Conservation (phyloP, 2,113 vertebrate species). For the Callopanchax toddi region DNA sequence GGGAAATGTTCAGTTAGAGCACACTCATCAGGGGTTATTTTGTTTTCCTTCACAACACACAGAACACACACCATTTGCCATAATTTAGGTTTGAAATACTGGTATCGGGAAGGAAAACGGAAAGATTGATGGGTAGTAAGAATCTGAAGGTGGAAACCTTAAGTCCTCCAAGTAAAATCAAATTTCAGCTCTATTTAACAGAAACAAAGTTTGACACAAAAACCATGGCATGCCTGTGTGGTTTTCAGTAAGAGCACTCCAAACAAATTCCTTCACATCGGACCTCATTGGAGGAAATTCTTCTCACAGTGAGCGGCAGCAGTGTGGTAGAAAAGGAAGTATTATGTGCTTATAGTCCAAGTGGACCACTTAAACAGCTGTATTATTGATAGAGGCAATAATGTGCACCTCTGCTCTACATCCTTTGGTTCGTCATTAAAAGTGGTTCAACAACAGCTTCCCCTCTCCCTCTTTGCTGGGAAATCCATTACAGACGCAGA, state of each 20-base stretch:
- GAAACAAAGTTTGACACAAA: slow-evolving; percentile 69
- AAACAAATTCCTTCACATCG: slow-evolving; percentile 66
- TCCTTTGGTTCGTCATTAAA: slow-evolving; percentile 74
- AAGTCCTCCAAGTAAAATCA: slow-evolving; percentile 73
- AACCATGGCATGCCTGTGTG: slow-evolving; percentile 62
- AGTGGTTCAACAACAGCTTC: slow-evolving; percentile 67
- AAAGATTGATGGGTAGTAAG: slow-evolving; percentile 67
- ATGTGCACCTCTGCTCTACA: slow-evolving; percentile 66
- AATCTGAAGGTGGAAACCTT: slow-evolving; percentile 63
- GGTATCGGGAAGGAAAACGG: slow-evolving; percentile 59
- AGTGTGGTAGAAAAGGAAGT: slow-evolving; percentile 70
- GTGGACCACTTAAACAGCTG: slow-evolving; percentile 75
- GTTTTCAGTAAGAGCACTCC: slow-evolving; percentile 62
- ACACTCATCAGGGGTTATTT: slow-evolving; percentile 64
- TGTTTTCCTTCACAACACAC: slow-evolving; percentile 69
- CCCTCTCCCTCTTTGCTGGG: slow-evolving; percentile 64
- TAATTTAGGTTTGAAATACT: slow-evolving; percentile 74
- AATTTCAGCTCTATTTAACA: slow-evolving; percentile 64
- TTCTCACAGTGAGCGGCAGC: slow-evolving; percentile 57
- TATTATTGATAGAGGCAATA: slow-evolving; percentile 78
- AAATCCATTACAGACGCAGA: slow-evolving; percentile 71
- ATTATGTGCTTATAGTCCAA: slow-evolving; percentile 75
- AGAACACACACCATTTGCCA: slow-evolving; percentile 73
- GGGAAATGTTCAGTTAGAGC: slow-evolving; percentile 65
- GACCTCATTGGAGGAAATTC: slow-evolving; percentile 64